Conservation (phyloP, 1,140 invertebrate genomes). For the Leptinotarsa defecta region DNA sequence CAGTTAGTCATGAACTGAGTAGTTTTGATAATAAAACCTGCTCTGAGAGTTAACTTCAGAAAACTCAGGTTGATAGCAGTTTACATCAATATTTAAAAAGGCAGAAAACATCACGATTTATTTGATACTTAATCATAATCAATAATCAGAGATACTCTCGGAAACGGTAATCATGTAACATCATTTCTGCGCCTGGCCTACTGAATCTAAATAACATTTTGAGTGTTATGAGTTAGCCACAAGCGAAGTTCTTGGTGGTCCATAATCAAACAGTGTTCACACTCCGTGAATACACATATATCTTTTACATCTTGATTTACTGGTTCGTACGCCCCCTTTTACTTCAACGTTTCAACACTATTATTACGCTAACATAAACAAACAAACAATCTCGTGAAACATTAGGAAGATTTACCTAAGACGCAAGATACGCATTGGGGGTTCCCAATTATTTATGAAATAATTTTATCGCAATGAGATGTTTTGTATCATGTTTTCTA, state of each 20-base stretch:
- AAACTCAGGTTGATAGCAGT: too few relatives aligned
- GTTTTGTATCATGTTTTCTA: too few relatives aligned
- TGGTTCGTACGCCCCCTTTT: conserved; percentile 19
- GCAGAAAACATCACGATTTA: too few relatives aligned
- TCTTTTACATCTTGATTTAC: conserved; percentile 21
- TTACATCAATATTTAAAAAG: too few relatives aligned
- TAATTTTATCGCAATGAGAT: too few relatives aligned
- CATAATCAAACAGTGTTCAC: conserved; percentile 20
- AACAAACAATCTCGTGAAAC: not conserved
- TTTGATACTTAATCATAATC: too few relatives aligned
- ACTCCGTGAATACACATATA: conserved; percentile 14
- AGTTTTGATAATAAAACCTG: too few relatives aligned
- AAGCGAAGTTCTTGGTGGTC: conserved; percentile 21
- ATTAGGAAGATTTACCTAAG: conserved; percentile 6
- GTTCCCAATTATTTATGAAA: too few relatives aligned
- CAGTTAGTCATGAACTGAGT: too few relatives aligned
- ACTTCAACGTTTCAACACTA: conserved; percentile 9
- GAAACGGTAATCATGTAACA: too few relatives aligned
- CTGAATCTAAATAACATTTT: not conserved
- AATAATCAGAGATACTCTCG: too few relatives aligned
- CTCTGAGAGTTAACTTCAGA: too few relatives aligned
- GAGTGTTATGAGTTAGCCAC: not conserved
- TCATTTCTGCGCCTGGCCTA: not conserved
- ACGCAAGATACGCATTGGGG: not conserved
- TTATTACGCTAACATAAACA: conserved; percentile 22